Evolutionary conservation across 2,888 invertebrate species (phyloP).

Genomic region (Muschampia plurimacula): DNA sequence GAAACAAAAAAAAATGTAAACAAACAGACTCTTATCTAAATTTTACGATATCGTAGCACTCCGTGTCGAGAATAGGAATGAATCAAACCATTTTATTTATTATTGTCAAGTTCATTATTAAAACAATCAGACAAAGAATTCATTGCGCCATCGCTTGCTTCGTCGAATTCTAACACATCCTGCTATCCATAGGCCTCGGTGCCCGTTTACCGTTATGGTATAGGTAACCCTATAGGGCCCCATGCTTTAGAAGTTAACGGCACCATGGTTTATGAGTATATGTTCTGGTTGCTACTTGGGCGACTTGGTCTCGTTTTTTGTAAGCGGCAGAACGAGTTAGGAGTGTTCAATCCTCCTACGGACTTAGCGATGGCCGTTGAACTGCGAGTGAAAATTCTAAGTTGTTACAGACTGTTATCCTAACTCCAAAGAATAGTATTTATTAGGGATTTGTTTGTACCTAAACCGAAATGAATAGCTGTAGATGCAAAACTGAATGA

Average conservation of each 20-base stretch:
- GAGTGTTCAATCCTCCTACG: slow-evolving; percentile 31
- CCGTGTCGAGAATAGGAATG: not conserved
- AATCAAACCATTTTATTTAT: not conserved
- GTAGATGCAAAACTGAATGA: no score
- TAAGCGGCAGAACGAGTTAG: slow-evolving; percentile 36
- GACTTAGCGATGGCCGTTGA: slow-evolving; percentile 7
- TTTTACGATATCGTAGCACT: not conserved
- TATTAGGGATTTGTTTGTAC: not conserved
- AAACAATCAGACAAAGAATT: not conserved
- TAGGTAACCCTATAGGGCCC: slow-evolving; percentile 51
- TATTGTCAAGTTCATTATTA: not conserved
- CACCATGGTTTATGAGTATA: slow-evolving; percentile 36
- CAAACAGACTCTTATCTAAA: no score
- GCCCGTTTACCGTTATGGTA: slow-evolving; percentile 50
- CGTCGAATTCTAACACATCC: slow-evolving; percentile 20
- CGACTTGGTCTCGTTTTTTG: slow-evolving; percentile 37
- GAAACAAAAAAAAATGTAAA: no score
- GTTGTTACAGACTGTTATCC: not conserved
- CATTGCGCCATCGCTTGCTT: not conserved
- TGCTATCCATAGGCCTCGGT: slow-evolving; percentile 18
- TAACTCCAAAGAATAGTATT: not conserved
- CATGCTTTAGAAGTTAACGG: slow-evolving; percentile 47
- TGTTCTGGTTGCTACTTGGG: slow-evolving; percentile 43
- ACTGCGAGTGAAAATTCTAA: not conserved
- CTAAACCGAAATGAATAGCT: no score